A percentile compares a stretch with the other conserved stretches of the same genome.
phyloP scores from a whole-genome alignment of 2,797 vertebrate genomes.

The Sorex maritimensis region DNA sequence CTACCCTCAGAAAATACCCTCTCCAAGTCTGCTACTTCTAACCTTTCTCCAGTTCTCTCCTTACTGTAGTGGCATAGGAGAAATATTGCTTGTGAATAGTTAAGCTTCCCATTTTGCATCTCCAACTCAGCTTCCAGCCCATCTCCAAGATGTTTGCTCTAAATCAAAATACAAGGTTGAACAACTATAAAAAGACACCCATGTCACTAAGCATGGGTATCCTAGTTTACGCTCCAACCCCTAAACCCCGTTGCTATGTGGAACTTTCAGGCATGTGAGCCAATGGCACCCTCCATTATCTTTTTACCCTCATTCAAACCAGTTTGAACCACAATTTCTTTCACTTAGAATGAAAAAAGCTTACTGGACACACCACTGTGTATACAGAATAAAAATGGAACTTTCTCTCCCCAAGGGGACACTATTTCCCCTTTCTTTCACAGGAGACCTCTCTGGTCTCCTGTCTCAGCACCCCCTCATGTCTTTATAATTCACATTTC shows the following conservation, averaged over 20 bases:
- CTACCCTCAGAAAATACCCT: not conserved
- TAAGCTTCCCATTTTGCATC: not conserved
- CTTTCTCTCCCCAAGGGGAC: not conserved
- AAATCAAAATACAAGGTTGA: not conserved
- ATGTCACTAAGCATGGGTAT: not conserved
- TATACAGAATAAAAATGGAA: conserved; percentile 20
- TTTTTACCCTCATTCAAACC: not conserved
- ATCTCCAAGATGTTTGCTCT: not conserved
- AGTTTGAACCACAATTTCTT: not conserved
- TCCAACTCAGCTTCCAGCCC: not conserved
- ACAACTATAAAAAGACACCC: not conserved
- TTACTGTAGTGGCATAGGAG: not conserved
- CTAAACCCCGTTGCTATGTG: not conserved
- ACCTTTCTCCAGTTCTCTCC: not conserved
- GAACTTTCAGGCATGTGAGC: not conserved
- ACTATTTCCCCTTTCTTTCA: not conserved
- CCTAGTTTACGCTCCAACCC: fast-evolving
- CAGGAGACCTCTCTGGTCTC: no score
- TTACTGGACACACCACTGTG: not conserved
- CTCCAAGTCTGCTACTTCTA: not conserved
- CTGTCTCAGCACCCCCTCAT: not conserved
- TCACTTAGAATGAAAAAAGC: not conserved
- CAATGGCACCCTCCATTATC: not conserved
- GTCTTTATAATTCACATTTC: conserved; percentile 28
- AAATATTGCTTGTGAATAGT: not conserved